These are phyloP conservation scores for Drosophila mayri DNA, from an alignment of 1,140 invertebrate species.

Conservation along the genomic window DNA sequence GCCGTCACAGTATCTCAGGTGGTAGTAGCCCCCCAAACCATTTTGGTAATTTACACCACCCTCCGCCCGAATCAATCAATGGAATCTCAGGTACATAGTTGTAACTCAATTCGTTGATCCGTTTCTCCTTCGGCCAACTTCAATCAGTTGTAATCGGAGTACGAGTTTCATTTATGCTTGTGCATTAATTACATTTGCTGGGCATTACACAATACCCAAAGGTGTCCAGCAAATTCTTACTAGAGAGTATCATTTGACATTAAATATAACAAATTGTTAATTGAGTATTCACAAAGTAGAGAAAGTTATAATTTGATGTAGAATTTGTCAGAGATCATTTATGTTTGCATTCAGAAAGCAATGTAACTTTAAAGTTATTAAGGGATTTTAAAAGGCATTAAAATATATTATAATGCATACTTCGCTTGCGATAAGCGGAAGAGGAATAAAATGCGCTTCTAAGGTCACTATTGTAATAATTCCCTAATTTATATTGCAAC, in stretches of 20 bases:
- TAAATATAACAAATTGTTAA: constrained; percentile 35
- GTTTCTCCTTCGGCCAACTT: constrained; percentile 8
- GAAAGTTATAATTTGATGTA: neutral
- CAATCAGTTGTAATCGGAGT: constrained; percentile 30
- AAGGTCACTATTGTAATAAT: neutral
- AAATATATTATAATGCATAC: neutral
- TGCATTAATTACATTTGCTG: constrained; percentile 20
- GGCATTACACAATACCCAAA: constrained; percentile 36
- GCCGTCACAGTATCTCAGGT: constrained; percentile 23
- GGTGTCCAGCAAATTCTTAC: neutral
- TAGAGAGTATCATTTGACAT: constrained; percentile 5
- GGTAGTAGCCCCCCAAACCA: neutral
- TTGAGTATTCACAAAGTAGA: neutral
- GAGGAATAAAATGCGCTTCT: too few relatives aligned
- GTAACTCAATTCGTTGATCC: constrained; percentile 30
- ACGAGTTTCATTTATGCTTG: constrained; percentile 18
- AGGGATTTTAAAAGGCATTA: neutral
- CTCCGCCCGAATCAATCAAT: constrained; percentile 4
- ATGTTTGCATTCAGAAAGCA: too few relatives aligned
- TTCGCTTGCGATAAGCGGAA: neutral
- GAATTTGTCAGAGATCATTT: neutral
- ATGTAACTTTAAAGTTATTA: neutral
- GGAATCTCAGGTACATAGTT: neutral
- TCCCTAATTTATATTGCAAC: neutral
- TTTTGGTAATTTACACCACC: constrained; percentile 32